Percentiles rank a stretch among this genome's conserved stretches.
These are phyloP conservation scores for Globodera ellingtonae DNA, from an alignment of 1,140 invertebrate genomes.

Conservation along the genomic window DNA sequence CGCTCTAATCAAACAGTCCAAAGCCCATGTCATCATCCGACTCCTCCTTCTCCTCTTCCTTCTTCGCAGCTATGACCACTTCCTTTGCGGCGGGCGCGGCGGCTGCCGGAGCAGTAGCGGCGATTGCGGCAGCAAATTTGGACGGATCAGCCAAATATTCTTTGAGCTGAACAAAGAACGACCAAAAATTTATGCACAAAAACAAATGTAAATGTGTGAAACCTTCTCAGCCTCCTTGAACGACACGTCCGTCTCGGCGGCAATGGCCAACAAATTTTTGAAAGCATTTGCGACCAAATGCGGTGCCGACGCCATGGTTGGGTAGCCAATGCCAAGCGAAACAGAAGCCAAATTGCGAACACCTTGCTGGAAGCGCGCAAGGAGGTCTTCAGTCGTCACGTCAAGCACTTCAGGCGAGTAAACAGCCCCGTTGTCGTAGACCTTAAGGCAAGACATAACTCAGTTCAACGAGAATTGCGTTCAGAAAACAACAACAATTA, in stretches of 20 bases:
- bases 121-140: conserved; percentile 66
- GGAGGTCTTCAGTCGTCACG: conserved; percentile 93
- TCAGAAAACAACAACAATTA: conserved; percentile 8
- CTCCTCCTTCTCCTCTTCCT: conserved; percentile 67
- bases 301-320: conserved; percentile 90
- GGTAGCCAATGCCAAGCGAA: conserved; percentile 89
- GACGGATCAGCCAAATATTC: conserved; percentile 68
- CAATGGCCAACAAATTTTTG: conserved; percentile 94
- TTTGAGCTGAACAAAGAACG: conserved; percentile 65
- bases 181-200: neutral
- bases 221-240: conserved; percentile 91
- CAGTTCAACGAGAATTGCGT: neutral
- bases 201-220: conserved; percentile 21
- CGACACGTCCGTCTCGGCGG: conserved; percentile 88
- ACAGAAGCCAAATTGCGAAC: conserved; percentile 91
- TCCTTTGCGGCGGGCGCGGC: conserved; percentile 54
- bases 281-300: conserved; percentile 96
- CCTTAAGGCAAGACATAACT: conserved; percentile 66
- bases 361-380: conserved; percentile 81
- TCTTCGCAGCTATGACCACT: conserved; percentile 52
- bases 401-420: conserved; percentile 95
- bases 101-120: conserved; percentile 59
- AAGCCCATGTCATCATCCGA: conserved; percentile 69
- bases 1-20: conserved; percentile 68
- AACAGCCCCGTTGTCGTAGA: conserved; percentile 96